A percentile compares a stretch with the other conserved stretches of the same genome.
phyloP scores from a whole-genome alignment of 1,140 invertebrate genomes.

The Philotrypesis tridentata region DNA sequence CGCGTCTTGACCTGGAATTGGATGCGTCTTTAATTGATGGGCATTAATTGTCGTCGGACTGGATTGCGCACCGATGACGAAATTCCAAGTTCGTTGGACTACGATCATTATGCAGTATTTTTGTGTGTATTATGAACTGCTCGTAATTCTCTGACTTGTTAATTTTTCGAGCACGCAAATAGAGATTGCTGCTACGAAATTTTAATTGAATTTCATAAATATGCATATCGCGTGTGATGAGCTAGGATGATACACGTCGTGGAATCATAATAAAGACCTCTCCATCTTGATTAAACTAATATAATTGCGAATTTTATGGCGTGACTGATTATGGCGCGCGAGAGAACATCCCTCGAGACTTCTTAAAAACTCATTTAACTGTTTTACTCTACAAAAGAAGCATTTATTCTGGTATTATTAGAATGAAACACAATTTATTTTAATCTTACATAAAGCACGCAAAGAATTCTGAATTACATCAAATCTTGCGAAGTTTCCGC shows the following conservation, averaged over 20 bases:
- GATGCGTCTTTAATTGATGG: not conserved
- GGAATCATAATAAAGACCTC: constrained; percentile 8
- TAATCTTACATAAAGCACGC: too few species aligned
- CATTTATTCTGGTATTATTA: not conserved
- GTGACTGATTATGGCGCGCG: not conserved
- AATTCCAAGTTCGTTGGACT: too few species aligned
- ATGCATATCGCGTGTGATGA: constrained; percentile 14
- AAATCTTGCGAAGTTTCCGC: too few species aligned
- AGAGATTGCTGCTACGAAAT: not conserved
- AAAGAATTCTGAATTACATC: too few species aligned
- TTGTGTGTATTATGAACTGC: too few species aligned
- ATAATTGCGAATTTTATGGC: constrained; percentile 25
- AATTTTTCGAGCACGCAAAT: not conserved
- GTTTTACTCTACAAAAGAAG: not conserved
- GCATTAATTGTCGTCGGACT: not conserved
- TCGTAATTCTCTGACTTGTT: too few species aligned
- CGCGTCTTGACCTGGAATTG: not conserved
- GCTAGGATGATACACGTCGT: not conserved
- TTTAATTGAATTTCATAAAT: constrained; percentile 23
- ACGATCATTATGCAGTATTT: too few species aligned
- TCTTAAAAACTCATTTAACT: not conserved
- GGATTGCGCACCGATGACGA: too few species aligned
- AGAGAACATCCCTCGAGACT: not conserved
- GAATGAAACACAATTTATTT: too few species aligned
- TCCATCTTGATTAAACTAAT: constrained; percentile 9